phyloP scores from a whole-genome alignment of 2,797 vertebrate species.

The Coregonus ussuriensis region DNA sequence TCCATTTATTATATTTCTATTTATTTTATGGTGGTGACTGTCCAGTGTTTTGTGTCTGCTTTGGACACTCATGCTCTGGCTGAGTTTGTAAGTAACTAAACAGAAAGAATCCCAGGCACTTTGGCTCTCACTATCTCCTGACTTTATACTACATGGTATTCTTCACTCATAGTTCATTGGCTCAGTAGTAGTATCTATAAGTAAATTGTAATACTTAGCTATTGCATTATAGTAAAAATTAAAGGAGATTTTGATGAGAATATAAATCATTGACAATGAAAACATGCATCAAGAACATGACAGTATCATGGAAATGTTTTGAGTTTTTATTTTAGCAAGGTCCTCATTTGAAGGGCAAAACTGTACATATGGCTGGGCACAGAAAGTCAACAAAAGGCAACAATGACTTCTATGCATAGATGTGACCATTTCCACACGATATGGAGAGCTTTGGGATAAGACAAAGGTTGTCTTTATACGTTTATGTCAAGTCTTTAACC shows the following conservation, averaged over 20 bases:
- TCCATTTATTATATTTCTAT: background rate
- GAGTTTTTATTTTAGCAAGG: slow-evolving; percentile 67
- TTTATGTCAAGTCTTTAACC: slow-evolving; percentile 16
- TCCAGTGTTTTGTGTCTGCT: background rate
- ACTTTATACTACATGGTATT: background rate
- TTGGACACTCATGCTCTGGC: background rate
- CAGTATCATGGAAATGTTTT: slow-evolving; percentile 62
- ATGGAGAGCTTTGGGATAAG: slow-evolving; percentile 68
- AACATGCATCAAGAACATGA: slow-evolving; percentile 9
- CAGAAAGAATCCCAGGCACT: background rate
- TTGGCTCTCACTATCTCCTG: no score
- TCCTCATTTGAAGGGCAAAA: slow-evolving; percentile 60
- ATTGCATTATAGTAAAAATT: background rate
- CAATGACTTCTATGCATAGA: slow-evolving; percentile 75
- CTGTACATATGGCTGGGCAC: slow-evolving; percentile 75
- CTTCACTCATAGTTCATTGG: background rate
- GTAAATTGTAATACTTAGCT: background rate
- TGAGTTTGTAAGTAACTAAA: background rate
- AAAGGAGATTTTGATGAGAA: background rate
- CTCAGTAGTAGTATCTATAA: background rate
- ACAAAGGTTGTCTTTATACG: slow-evolving; percentile 49
- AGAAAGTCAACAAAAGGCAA: slow-evolving; percentile 66
- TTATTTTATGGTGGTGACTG: slow-evolving; percentile 20
- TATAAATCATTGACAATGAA: background rate
- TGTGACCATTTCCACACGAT: slow-evolving; percentile 55